Evolutionary conservation across 2,113 vertebrate genomes (phyloP).

Genomic region (Planiliza haematocheilus): DNA sequence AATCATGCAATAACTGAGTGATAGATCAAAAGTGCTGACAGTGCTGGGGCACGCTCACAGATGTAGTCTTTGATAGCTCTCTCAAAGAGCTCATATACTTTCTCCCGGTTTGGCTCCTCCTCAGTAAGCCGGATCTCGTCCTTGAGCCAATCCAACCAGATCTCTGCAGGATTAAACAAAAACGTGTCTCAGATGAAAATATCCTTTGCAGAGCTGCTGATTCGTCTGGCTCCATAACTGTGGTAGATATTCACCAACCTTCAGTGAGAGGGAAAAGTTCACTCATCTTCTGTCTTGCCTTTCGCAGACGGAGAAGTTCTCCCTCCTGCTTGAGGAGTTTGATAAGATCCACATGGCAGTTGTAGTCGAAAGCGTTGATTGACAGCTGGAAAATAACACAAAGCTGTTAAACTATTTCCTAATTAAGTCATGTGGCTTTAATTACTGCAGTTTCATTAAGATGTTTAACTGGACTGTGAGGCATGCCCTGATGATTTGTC

Average conservation of each 20-base stretch:
- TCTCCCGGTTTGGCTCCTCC: constrained; percentile 88
- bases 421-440: neutral
- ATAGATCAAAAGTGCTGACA: neutral
- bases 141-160: constrained; percentile 98
- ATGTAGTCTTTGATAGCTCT: constrained; percentile 93
- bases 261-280: constrained; percentile 96
- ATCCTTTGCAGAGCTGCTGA: neutral
- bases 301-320: constrained; percentile 87
- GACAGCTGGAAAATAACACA: constrained; percentile 84
- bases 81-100: constrained; percentile 94
- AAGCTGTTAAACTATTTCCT: neutral
- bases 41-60: constrained; percentile 85
- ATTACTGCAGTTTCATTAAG: too few species aligned
- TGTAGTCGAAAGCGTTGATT: constrained; percentile 96
- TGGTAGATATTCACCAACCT: constrained; percentile 82
- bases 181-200: constrained; percentile 16
- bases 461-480: too few species aligned
- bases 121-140: constrained; percentile 92
- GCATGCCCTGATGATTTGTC: too few species aligned
- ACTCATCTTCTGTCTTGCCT: constrained; percentile 96
- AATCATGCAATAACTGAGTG: neutral
- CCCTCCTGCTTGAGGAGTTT: constrained; percentile 93
- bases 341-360: constrained; percentile 96
- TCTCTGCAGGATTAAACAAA: constrained; percentile 82
- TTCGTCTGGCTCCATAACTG: neutral